These are phyloP conservation scores for Hystrix cristata DNA, from an alignment of 2,113 vertebrate species.

Conservation along the genomic window DNA sequence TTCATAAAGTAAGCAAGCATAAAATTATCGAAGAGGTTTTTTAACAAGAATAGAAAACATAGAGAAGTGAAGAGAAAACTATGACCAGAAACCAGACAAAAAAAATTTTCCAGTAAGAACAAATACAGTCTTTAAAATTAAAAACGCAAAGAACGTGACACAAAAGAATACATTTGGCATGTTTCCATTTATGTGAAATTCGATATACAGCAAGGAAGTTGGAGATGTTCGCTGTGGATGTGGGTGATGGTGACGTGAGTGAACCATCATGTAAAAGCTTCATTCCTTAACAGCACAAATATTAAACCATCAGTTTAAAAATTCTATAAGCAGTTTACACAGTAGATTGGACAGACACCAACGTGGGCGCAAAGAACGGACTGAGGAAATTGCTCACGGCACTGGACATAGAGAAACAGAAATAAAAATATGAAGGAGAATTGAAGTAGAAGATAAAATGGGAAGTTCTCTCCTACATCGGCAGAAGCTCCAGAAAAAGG, in stretches of 20 bases:
- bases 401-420: not conserved
- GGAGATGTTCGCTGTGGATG: not conserved
- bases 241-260: not conserved
- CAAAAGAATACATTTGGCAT: not conserved
- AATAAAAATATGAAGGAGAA: not conserved
- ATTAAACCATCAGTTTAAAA: not conserved
- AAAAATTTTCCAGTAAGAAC: not conserved
- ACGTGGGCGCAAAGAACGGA: not conserved
- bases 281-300: not conserved
- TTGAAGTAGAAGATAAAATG: not conserved
- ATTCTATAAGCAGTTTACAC: not conserved
- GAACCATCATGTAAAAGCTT: not conserved
- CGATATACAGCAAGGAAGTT: not conserved
- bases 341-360: not conserved
- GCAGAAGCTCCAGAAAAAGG: constrained; percentile 9
- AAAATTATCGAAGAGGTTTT: not conserved
- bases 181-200: not conserved
- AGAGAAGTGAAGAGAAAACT: not conserved
- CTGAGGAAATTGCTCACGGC: not conserved
- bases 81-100: not conserved
- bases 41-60: not conserved
- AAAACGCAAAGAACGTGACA: constrained; percentile 14
- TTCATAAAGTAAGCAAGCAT: constrained; percentile 1
- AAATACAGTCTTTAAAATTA: constrained; percentile 19
- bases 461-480: not conserved